Evolutionary conservation across 1,140 invertebrate genomes (phyloP).

Genomic region (Ganaspis sp.): DNA sequence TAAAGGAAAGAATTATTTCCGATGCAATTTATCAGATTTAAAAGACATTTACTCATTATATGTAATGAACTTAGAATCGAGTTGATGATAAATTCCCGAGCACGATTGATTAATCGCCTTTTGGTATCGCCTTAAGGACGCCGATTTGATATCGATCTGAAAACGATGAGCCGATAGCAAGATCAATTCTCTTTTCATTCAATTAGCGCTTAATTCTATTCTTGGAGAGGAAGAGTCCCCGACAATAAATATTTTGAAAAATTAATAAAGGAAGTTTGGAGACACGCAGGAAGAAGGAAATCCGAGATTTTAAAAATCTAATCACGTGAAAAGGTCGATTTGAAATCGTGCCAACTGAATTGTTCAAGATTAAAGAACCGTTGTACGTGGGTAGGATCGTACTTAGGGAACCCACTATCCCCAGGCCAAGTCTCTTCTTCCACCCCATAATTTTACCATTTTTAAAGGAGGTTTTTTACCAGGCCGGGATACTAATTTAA

Average conservation of each 20-base stretch:
- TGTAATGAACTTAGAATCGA: not conserved
- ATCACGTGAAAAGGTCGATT: conserved; percentile 46
- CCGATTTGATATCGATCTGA: not conserved
- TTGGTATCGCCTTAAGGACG: not conserved
- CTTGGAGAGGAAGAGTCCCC: not conserved
- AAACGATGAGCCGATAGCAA: conserved; percentile 9
- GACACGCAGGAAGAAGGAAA: conserved; percentile 36
- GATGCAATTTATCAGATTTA: no score
- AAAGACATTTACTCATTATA: not conserved
- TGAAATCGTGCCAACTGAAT: conserved; percentile 35
- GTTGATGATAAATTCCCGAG: conserved; percentile 46
- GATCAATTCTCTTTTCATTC: not conserved
- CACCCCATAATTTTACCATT: conserved; percentile 6
- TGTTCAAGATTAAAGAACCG: conserved; percentile 26
- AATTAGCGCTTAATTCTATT: not conserved
- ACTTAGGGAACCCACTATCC: conserved; percentile 19
- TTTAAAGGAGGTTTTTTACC: conserved; percentile 1
- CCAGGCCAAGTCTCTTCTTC: conserved; percentile 4
- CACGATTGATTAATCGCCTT: conserved; percentile 46
- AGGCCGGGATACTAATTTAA: not conserved
- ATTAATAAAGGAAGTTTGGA: conserved; percentile 48
- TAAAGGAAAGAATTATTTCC: no score
- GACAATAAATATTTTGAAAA: not conserved
- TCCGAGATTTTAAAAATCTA: conserved; percentile 44
- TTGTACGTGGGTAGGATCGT: conserved; percentile 20